Percentiles rank a stretch among this genome's conserved stretches.
phyloP scores from a whole-genome alignment of 2,113 vertebrate species.

The Microtus oregoni region DNA sequence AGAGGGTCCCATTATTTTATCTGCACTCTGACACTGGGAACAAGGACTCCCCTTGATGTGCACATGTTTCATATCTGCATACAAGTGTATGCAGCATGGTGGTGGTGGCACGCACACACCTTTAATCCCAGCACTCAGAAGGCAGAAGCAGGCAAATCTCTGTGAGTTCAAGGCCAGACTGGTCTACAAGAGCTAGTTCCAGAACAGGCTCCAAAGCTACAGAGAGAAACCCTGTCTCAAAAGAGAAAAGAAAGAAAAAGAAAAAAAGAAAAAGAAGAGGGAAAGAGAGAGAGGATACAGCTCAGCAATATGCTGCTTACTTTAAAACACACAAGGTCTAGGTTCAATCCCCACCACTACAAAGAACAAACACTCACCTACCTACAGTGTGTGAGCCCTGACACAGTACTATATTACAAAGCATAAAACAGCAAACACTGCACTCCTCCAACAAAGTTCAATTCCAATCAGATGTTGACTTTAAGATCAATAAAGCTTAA shows the following conservation, averaged over 20 bases:
- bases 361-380: neutral
- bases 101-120: too few relatives aligned
- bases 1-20: too few relatives aligned
- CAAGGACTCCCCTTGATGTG: too few relatives aligned
- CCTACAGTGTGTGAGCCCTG: neutral
- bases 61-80: neutral
- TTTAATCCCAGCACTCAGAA: too few relatives aligned
- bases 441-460: neutral
- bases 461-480: neutral
- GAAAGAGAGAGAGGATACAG: neutral
- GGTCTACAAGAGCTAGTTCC: too few relatives aligned
- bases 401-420: neutral
- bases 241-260: too few relatives aligned
- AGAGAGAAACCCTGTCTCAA: too few relatives aligned
- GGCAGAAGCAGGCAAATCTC: too few relatives aligned
- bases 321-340: neutral
- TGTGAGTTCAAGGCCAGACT: too few relatives aligned
- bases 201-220: too few relatives aligned
- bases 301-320: neutral
- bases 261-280: accelerated
- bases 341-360: neutral
- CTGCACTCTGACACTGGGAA: too few relatives aligned
- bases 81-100: neutral
- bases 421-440: accelerated
- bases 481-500: neutral